Conservation (phyloP, 1,140 invertebrate genomes). For the Maniola jurtina region DNA sequence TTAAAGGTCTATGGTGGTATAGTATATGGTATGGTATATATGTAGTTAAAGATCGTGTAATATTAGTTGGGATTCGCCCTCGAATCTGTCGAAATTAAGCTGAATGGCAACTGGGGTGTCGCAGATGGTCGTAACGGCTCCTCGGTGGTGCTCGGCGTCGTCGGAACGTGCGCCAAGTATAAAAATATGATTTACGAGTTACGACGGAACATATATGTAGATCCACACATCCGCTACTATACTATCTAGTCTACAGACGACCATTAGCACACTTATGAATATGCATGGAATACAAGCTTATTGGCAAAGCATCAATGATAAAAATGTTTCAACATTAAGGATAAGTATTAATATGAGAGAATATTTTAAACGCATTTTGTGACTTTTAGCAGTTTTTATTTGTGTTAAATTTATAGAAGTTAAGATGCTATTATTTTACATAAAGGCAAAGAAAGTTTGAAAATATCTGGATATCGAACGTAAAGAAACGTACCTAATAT, state of each 20-base stretch:
- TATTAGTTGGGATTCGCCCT: constrained; percentile 29
- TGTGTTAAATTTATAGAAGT: too few species aligned
- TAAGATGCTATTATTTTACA: too few species aligned
- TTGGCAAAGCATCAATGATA: constrained; percentile 18
- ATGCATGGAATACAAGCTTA: constrained; percentile 19
- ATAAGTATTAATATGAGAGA: too few species aligned
- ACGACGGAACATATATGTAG: constrained; percentile 46
- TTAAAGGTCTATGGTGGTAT: too few species aligned
- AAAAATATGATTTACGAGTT: constrained; percentile 74
- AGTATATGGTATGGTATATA: neutral
- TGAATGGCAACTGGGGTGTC: constrained; percentile 59
- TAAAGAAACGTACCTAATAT: too few species aligned
- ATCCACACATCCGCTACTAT: constrained; percentile 45
- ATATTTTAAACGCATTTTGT: too few species aligned
- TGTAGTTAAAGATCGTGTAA: neutral
- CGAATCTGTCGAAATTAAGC: constrained; percentile 64
- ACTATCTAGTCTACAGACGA: constrained; percentile 23
- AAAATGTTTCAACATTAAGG: neutral
- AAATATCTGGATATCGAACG: too few species aligned
- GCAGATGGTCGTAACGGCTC: constrained; percentile 68
- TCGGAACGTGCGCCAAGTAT: constrained; percentile 58
- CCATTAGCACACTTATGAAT: constrained; percentile 28
- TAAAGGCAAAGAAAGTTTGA: too few species aligned
- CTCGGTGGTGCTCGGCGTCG: constrained; percentile 40
- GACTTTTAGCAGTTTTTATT: neutral